Conservation (phyloP, 2,113 vertebrate genomes). For the Vidua chalybeata region DNA sequence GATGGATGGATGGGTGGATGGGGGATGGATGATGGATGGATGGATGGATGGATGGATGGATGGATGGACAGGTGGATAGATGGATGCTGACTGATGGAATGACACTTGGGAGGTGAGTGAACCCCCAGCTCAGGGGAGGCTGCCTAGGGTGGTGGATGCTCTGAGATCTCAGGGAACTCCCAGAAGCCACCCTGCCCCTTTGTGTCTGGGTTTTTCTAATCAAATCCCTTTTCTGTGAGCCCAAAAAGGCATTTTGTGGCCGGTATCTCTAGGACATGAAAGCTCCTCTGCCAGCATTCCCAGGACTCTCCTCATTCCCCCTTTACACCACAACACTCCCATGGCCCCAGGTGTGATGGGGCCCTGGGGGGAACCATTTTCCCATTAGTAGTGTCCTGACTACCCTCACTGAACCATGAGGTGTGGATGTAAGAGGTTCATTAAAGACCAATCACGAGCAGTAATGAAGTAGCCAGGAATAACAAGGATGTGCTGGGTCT, state of each 20-base stretch:
- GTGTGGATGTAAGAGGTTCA: not conserved
- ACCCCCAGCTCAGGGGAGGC: not conserved
- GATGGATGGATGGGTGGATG: not conserved
- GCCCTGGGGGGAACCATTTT: not conserved
- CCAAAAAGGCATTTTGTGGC: not conserved
- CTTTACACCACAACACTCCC: not conserved
- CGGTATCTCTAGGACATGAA: rapidly evolving
- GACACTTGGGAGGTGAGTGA: not conserved
- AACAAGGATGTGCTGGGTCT: not conserved
- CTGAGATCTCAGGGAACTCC: not conserved
- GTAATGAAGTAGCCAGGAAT: not conserved
- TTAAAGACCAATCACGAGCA: not conserved
- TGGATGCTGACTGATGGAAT: not conserved
- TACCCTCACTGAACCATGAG: not conserved
- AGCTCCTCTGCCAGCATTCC: not conserved
- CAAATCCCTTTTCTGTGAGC: not conserved
- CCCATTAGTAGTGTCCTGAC: not conserved
- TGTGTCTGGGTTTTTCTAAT: not conserved
- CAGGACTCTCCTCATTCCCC: not conserved
- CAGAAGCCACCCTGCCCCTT: not conserved
- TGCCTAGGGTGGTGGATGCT: rapidly evolving
- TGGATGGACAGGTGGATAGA: not conserved
- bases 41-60: not conserved
- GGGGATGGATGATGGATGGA: not conserved
- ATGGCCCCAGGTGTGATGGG: not conserved